A percentile compares a stretch with the other conserved stretches of the same genome.
Conservation (phyloP, 2,888 invertebrate species). For the Cryptus armator region DNA sequence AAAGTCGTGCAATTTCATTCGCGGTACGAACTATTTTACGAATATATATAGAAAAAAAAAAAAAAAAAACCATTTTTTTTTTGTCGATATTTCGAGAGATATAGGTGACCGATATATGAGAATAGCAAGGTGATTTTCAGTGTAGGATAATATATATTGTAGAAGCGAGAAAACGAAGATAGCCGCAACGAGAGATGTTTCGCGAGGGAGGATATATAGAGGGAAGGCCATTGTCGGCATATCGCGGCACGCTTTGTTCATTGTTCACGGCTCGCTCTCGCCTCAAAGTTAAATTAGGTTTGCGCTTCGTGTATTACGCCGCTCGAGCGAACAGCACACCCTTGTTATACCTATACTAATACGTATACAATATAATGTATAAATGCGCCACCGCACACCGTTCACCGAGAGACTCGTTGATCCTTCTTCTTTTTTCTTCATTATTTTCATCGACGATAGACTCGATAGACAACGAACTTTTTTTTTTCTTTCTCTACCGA, state of each 20-base stretch:
- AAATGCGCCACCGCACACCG: slow-evolving; percentile 22
- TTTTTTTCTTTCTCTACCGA: slow-evolving; percentile 27
- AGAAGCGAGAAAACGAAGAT: slow-evolving; percentile 21
- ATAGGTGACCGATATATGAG: slow-evolving; percentile 19
- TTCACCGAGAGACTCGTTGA: slow-evolving; percentile 1
- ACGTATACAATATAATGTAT: slow-evolving; percentile 30
- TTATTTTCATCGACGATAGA: slow-evolving; percentile 20
- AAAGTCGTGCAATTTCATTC: neutral
- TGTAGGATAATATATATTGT: neutral
- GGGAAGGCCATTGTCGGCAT: slow-evolving; percentile 68
- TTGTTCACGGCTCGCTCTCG: slow-evolving; percentile 68
- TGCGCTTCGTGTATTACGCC: slow-evolving; percentile 64
- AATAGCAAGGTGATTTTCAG: neutral
- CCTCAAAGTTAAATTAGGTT: slow-evolving; percentile 73
- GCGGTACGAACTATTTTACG: neutral
- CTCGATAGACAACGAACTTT: slow-evolving; percentile 14
- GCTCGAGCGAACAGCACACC: slow-evolving; percentile 58
- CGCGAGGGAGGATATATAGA: slow-evolving; percentile 49
- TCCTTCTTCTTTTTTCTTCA: neutral
- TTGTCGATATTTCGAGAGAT: neutral
- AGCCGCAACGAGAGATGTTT: slow-evolving; percentile 47
- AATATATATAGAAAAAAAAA: neutral
- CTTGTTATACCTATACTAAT: slow-evolving; percentile 56
- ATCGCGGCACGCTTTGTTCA: slow-evolving; percentile 72
- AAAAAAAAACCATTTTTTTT: too few species aligned